Percentiles rank a stretch among this genome's conserved stretches.
Evolutionary conservation across 1,140 invertebrate genomes (phyloP).

Genomic region (Capitella teleta): DNA sequence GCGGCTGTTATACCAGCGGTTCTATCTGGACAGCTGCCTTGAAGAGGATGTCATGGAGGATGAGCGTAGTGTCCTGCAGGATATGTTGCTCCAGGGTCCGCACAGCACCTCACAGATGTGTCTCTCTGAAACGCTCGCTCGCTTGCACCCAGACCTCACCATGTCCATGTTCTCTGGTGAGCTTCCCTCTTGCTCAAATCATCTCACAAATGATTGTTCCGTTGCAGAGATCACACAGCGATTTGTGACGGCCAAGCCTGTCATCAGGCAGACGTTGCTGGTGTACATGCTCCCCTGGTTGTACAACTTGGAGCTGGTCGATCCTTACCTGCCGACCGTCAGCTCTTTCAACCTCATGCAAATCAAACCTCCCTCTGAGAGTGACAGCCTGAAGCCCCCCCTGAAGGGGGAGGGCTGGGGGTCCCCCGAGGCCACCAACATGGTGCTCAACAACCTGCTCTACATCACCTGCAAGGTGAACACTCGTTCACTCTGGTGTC

Average conservation of each 20-base stretch:
- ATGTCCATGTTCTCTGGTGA: conserved; percentile 98
- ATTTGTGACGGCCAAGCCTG: conserved; percentile 85
- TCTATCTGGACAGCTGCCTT: conserved; percentile 61
- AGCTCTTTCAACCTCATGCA: conserved; percentile 32
- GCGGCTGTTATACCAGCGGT: conserved; percentile 85
- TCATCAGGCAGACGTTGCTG: conserved; percentile 75
- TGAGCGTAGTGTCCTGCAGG: conserved; percentile 51
- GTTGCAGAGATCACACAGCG: conserved; percentile 82
- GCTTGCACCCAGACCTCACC: conserved; percentile 88
- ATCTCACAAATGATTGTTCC: neutral
- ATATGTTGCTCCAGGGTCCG: conserved; percentile 68
- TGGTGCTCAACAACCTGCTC: conserved; percentile 97
- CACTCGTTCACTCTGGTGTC: too few relatives aligned
- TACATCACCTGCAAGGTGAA: conserved; percentile 90
- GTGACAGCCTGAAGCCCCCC: conserved; percentile 25
- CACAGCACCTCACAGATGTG: conserved; percentile 86
- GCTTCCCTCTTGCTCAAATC: conserved; percentile 13
- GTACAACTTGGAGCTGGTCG: conserved; percentile 95
- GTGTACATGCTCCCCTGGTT: conserved; percentile 93
- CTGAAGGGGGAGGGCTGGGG: conserved; percentile 81
- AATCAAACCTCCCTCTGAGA: conserved; percentile 22
- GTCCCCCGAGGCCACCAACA: conserved; percentile 93
- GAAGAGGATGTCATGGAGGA: conserved; percentile 40
- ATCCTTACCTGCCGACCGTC: conserved; percentile 81
- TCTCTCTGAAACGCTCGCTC: conserved; percentile 79